These are phyloP conservation scores for Volucella inanis DNA, from an alignment of 2,888 invertebrate species.

Conservation along the genomic window DNA sequence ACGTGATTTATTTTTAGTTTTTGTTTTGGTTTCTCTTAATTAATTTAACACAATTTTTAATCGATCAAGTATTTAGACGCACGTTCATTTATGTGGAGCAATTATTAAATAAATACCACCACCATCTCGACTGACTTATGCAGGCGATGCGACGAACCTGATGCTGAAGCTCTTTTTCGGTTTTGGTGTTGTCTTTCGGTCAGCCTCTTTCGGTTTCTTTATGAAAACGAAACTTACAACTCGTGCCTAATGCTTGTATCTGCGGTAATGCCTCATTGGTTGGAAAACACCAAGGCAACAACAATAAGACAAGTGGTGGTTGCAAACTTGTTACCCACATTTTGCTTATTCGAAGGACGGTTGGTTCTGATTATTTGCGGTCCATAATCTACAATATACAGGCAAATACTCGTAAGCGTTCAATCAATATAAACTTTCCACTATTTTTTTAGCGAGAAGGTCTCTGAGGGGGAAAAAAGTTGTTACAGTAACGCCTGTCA, in stretches of 20 bases:
- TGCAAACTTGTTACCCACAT: conserved; percentile 50
- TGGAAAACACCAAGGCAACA: conserved; percentile 12
- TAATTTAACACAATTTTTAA: conserved; percentile 44
- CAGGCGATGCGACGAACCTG: no score
- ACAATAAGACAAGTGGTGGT: not conserved
- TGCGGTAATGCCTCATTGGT: conserved; percentile 10
- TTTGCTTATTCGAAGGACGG: conserved; percentile 47
- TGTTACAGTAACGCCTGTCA: not conserved
- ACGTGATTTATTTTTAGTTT: not conserved
- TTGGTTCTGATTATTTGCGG: conserved; percentile 42
- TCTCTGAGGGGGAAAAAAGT: not conserved
- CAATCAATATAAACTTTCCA: conserved; percentile 34
- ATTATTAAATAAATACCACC: conserved; percentile 40
- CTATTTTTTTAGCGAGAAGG: conserved; percentile 26
- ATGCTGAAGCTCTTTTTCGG: not conserved
- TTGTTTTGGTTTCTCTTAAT: conserved; percentile 4
- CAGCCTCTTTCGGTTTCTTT: conserved; percentile 2
- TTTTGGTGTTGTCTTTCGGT: not conserved
- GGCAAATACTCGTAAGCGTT: not conserved
- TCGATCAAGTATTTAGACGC: conserved; percentile 10
- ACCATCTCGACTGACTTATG: not conserved
- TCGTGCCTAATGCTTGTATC: not conserved
- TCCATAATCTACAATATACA: conserved; percentile 10
- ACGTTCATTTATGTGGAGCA: conserved; percentile 29
- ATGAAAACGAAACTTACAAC: conserved; percentile 4